Evolutionary conservation across 1,140 invertebrate genomes (phyloP).

Genomic region (Arctopsyche grandis): DNA sequence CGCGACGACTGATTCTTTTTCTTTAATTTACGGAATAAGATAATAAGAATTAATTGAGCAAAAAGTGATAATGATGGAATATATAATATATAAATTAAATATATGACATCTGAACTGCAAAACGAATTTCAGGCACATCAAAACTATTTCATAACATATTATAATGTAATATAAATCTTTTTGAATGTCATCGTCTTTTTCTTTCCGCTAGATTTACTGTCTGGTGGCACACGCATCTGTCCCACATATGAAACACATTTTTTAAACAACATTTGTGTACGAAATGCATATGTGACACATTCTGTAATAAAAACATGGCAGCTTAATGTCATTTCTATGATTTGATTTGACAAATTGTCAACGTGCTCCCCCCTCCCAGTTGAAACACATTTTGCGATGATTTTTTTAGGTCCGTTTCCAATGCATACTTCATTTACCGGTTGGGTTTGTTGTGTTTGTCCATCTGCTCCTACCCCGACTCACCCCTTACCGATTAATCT

Average conservation of each 20-base stretch:
- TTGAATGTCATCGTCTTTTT: neutral
- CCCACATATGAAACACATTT: neutral
- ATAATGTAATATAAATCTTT: conserved; percentile 6
- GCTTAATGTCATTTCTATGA: conserved; percentile 4
- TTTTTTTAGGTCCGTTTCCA: too few species aligned
- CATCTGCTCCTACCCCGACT: too few species aligned
- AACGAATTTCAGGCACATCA: too few species aligned
- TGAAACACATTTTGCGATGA: neutral
- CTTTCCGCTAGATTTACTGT: neutral
- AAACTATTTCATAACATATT: neutral
- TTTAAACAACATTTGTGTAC: neutral
- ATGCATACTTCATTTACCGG: too few species aligned
- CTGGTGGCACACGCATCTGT: neutral
- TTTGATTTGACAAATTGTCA: conserved; percentile 8
- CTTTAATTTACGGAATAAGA: conserved; percentile 1
- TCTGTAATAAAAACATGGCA: neutral
- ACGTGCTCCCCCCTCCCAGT: neutral
- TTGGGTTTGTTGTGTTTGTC: too few species aligned
- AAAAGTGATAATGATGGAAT: too few species aligned
- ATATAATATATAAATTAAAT: too few species aligned
- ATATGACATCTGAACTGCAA: too few species aligned
- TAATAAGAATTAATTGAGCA: conserved; percentile 2
- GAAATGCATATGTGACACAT: neutral
- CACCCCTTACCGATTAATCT: too few species aligned
- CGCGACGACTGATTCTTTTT: neutral